Base-by-base conservation (phyloP, 1,140 invertebrate genomes). In the Drosophila miranda region DNA sequence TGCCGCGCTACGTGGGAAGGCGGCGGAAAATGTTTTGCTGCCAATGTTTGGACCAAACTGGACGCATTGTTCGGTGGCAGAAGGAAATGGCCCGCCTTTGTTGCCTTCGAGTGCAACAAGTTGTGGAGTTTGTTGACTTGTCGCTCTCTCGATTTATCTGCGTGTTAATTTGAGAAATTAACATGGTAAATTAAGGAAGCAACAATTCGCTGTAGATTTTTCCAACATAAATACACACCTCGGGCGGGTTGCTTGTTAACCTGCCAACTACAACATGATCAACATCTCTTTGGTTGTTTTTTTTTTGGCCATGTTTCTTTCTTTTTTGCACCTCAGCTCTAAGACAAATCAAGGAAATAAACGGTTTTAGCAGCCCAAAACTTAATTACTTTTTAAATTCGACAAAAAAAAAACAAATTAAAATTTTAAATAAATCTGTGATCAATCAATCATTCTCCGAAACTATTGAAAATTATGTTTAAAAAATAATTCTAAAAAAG, bases 141-240 rank as follows among this genome's bases (percentile, higher is more conserved):
- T 63, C 59, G 34, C n/a, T 49, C 49, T 59, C 23, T 75, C 63
- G 71, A 59, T 75, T 75, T 78, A 67, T 81, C 69, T 78, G 78
- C 71, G 81, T 82, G 79, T 75, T 70, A 82, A 81, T 81, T 83
- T 83, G 60, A 59, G 46, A 60, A 83, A 74, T 78, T 82, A 75
- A 77, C 61, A 78, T 72, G 66, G 51, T 77, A 69, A 60, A 76
- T 80, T 86, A 86, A 75, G 80, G 80, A 86, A 83, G 68, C 81
- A 73, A 45, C 76, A 63, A 61, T 68, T 54, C 57, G 63, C 28
- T 23, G 57, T 19, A 54, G 63, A 63, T 76, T 69, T 59, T 75
- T 68, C 50, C 53, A 75, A 53, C 73, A 57, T 69, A 75, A 75
- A 68, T 54, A 66, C 63, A 55, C 62, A 69, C 62, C 62, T 49